phyloP scores from a whole-genome alignment of 2,113 vertebrate species.

The Cyprinodon tularosa region DNA sequence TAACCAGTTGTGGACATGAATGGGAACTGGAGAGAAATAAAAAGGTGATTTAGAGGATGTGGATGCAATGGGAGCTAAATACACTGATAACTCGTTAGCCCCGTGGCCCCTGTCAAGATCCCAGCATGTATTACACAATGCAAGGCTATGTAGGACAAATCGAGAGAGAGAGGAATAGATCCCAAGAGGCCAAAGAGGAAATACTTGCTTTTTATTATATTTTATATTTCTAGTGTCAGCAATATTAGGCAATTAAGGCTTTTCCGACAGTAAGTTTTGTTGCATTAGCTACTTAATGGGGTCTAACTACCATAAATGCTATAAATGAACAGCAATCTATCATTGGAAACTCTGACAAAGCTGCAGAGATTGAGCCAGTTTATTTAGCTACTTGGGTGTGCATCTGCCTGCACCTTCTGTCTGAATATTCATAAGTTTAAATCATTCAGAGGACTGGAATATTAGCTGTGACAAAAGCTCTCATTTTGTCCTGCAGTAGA shows the following conservation, averaged over 20 bases:
- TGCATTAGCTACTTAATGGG: slow-evolving; percentile 65
- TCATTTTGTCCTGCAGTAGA: slow-evolving; percentile 35
- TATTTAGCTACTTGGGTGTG: slow-evolving; percentile 33
- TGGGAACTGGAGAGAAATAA: slow-evolving; percentile 43
- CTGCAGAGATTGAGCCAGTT: slow-evolving; percentile 45
- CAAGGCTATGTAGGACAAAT: slow-evolving; percentile 48
- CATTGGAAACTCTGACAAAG: slow-evolving; percentile 50
- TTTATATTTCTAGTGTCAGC: slow-evolving; percentile 33
- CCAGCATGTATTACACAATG: slow-evolving; percentile 74
- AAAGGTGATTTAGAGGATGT: slow-evolving; percentile 57
- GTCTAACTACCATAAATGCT: slow-evolving; percentile 31
- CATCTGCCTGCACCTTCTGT: slow-evolving; percentile 10
- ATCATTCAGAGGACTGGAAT: slow-evolving; percentile 35
- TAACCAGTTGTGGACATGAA: slow-evolving; percentile 80
- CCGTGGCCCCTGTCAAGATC: slow-evolving; percentile 75
- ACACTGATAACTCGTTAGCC: slow-evolving; percentile 93
- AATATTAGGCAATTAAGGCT: slow-evolving; percentile 65
- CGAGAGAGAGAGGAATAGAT: slow-evolving; percentile 6
- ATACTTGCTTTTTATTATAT: slow-evolving; percentile 74
- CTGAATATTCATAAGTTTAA: slow-evolving; percentile 37
- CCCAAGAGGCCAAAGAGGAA: slow-evolving; percentile 28
- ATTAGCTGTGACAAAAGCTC: slow-evolving; percentile 36
- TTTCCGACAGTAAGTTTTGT: slow-evolving; percentile 50
- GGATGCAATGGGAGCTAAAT: slow-evolving; percentile 80
- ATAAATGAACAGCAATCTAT: slow-evolving; percentile 67